Evolutionary conservation across 92 coral and sea anemone genomes (phyloP), one percentile per base, ranked within the genome.

Genomic region (Zoanthus sociatus): DNA sequence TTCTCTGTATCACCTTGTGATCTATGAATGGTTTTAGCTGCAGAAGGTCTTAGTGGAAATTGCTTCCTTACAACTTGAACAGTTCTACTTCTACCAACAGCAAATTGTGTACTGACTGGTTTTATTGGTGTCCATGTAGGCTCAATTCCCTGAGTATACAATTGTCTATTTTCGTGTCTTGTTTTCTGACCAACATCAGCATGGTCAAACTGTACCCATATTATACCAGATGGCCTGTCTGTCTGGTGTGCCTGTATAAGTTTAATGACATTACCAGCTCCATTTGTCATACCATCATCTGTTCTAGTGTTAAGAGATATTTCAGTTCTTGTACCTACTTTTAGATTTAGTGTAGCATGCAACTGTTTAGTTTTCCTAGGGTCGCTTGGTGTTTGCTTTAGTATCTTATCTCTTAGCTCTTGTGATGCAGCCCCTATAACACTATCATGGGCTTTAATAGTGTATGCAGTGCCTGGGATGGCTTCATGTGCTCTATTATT

Each of bases 1-100:
- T 88, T 64, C n/a, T 93, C 94, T 44, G 95, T 93, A 71, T 93
- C 94, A 82, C 94, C 94, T 86, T 91, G 92, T 77, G 94, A 87
- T 61, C 92, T 92, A 56, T 92, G 94, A 11, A 89, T 84, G 26
- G 94, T 91, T 91, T 88, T 90, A 32, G 92, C 89, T 74, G 93
- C 92, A 58, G 96, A 92, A 75, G 92, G 94, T 63, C 96, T 69
- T 20, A 91, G 72, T 87, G 94, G 92, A 83, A 91, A 93, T 89
- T 91, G 94, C 66, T 89, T 91, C 83, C 96, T 87, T 61, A 91
- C 93, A 31, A 63, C 69, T 63, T 63, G 69, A 5, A 63, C 10
- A 5, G 96, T 67, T 83, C 82, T 89, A 76, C 84, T 93, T 88
- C 88, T 93, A 72, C 92, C 94, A 6, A 91, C 94, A 14, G 92